These are phyloP conservation scores for Orthosia incerta DNA, from an alignment of 2,888 invertebrate species.

Conservation along the genomic window DNA sequence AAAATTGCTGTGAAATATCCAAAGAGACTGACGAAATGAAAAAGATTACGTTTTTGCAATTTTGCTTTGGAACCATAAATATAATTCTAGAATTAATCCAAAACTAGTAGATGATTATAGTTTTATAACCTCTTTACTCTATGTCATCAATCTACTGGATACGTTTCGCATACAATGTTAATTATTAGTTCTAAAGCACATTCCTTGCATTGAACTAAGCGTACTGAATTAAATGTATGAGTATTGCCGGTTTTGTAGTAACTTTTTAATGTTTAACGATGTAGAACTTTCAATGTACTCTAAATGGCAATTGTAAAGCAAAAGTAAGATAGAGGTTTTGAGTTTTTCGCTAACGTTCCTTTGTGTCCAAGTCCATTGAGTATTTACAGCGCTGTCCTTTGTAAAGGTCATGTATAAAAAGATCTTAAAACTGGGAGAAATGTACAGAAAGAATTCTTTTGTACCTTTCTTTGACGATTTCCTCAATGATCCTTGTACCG, in stretches of 20 bases:
- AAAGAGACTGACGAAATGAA: too few species aligned
- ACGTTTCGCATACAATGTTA: conserved; percentile 14
- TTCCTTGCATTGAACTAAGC: conserved; percentile 7
- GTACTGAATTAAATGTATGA: background rate
- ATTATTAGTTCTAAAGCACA: conserved; percentile 10
- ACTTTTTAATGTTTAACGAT: conserved; percentile 3
- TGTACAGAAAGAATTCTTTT: conserved; percentile 12
- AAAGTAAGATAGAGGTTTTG: conserved; percentile 2
- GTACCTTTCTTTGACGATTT: conserved; percentile 1
- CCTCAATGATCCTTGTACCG: conserved; percentile 5
- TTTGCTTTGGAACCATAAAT: background rate
- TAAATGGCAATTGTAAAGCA: conserved; percentile 16
- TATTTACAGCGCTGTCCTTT: conserved; percentile 14
- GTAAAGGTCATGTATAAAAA: conserved; percentile 32
- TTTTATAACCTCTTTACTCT: background rate
- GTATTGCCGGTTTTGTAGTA: background rate
- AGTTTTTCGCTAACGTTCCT: background rate
- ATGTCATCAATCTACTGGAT: background rate
- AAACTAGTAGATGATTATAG: background rate
- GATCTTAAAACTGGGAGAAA: conserved; percentile 4
- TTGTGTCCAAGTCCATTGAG: conserved; percentile 3
- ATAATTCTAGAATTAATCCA: background rate
- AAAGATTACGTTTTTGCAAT: too few species aligned
- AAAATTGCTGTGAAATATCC: too few species aligned
- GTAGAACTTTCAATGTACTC: conserved; percentile 13